These are phyloP conservation scores for Wasmannia auropunctata DNA, from an alignment of 1,140 invertebrate genomes.

Conservation along the genomic window DNA sequence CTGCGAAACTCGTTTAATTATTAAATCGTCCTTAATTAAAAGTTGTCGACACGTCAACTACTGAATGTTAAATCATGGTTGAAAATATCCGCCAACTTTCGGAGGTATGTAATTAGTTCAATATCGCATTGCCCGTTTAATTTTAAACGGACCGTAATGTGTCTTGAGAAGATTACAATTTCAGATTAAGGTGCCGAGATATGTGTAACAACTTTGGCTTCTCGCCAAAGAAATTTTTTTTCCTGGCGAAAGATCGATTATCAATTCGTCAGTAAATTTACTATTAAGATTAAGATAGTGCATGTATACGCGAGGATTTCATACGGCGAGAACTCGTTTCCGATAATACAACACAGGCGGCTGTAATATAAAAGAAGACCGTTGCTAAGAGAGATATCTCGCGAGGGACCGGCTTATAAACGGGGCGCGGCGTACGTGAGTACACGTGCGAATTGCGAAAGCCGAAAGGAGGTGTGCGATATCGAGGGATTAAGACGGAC, in stretches of 20 bases:
- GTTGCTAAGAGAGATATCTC: conserved; percentile 26
- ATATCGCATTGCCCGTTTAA: background rate
- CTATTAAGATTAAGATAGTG: background rate
- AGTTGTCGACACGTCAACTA: background rate
- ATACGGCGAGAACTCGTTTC: background rate
- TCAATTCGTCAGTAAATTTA: background rate
- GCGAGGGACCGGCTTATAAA: conserved; percentile 17
- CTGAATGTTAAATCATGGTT: background rate
- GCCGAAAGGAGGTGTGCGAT: conserved; percentile 40
- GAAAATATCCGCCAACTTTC: background rate
- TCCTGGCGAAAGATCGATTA: background rate
- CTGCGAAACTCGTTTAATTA: background rate
- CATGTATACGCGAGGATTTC: background rate
- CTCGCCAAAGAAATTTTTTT: background rate
- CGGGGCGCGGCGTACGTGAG: background rate
- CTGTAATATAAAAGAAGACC: background rate
- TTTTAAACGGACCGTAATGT: background rate
- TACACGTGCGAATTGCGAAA: too few relatives aligned
- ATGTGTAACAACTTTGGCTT: background rate
- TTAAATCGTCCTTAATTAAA: background rate
- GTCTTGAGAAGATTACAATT: background rate
- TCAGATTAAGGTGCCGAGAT: background rate
- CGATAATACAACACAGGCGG: background rate
- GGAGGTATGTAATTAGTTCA: background rate
- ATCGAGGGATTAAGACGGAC: conserved; percentile 67